Conservation (phyloP, 2,888 invertebrate species). For the Drosophila kuntzei region DNA sequence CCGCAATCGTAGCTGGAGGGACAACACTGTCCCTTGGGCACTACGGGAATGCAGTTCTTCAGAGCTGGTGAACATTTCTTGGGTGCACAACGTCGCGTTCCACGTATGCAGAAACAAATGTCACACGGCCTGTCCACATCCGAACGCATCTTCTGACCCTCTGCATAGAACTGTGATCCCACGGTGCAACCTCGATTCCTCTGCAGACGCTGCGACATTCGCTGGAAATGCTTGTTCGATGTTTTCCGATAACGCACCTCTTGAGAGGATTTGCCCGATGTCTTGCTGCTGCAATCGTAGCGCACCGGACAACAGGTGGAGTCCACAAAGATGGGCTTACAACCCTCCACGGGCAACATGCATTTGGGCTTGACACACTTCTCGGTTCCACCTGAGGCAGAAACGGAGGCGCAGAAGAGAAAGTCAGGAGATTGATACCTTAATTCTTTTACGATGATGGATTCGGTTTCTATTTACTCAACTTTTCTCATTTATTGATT, state of each 20-base stretch:
- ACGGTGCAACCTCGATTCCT: slow-evolving; percentile 87
- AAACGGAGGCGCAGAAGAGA: neutral
- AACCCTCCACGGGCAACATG: slow-evolving; percentile 90
- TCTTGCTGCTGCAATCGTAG: slow-evolving; percentile 89
- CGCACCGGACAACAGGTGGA: slow-evolving; percentile 91
- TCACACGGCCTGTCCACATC: slow-evolving; percentile 87
- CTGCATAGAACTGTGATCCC: slow-evolving; percentile 88
- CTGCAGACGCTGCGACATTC: slow-evolving; percentile 83
- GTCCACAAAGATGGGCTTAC: slow-evolving; percentile 85
- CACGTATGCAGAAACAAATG: slow-evolving; percentile 92
- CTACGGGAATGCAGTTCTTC: slow-evolving; percentile 91
- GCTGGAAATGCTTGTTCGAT: slow-evolving; percentile 83
- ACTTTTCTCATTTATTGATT: too few species aligned
- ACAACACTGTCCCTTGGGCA: slow-evolving; percentile 92
- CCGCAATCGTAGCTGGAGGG: slow-evolving; percentile 94
- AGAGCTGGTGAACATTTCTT: slow-evolving; percentile 91
- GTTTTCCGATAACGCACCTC: slow-evolving; percentile 82
- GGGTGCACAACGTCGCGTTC: slow-evolving; percentile 90
- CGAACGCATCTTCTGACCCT: slow-evolving; percentile 89
- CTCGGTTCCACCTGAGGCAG: slow-evolving; percentile 87
- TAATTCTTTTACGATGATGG: neutral
- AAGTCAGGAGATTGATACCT: neutral
- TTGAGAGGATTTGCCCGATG: slow-evolving; percentile 82
- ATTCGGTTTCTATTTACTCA: neutral
- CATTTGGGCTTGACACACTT: slow-evolving; percentile 93